Base-by-base conservation (phyloP, 2,797 vertebrate genomes). In the Morus bassanus region DNA sequence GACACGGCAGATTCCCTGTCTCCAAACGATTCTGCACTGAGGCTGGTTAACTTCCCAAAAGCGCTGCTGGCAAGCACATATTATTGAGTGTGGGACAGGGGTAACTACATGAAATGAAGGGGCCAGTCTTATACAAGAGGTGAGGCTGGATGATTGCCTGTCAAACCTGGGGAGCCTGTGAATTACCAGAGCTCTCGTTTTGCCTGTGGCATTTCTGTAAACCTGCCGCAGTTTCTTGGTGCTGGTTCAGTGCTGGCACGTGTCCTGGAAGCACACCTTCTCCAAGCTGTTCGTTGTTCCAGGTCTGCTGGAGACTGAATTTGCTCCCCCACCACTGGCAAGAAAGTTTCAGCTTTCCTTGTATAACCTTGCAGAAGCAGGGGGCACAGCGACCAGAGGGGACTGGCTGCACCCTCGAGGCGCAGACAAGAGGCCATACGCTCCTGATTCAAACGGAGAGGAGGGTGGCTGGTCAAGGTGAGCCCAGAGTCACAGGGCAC, bases 171-270 rank as follows among this genome's bases (percentile, higher is more conserved):
- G 94, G 86, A 96, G 86, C 31, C 91, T 92, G 88, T 72, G 95
- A 93, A 89, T 78, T 96, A 89, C 90, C 95, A 93, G 84, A 92
- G 85, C 72, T 96, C 88, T 95, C 23, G 30, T 95, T 97, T 95
- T 83, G 95, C 95, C 86, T 48, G 81, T 95, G 96, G 96, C 95
- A 89, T 83, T 96, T 92, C 94, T 96, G 96, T 95, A 95, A 96
- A 94, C 39, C 90, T 92, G 94, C 90, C 61, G 59, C 81, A 60
- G 59, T 27, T 60, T 60, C 59, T 37, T 87, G 88, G 91, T 96
- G 83, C 86, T 88, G 94, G 76, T 94, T 92, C 87, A 94, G 91
- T 53, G 82, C 76, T 97, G 96, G 96, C 96, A 95, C 3, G 1
- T 82, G 67, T 94, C 86, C 93, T 94, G 93, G 72, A 95, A 96